Base-by-base conservation (phyloP, 2,888 invertebrate genomes). In the Agrenia bidenticulata region DNA sequence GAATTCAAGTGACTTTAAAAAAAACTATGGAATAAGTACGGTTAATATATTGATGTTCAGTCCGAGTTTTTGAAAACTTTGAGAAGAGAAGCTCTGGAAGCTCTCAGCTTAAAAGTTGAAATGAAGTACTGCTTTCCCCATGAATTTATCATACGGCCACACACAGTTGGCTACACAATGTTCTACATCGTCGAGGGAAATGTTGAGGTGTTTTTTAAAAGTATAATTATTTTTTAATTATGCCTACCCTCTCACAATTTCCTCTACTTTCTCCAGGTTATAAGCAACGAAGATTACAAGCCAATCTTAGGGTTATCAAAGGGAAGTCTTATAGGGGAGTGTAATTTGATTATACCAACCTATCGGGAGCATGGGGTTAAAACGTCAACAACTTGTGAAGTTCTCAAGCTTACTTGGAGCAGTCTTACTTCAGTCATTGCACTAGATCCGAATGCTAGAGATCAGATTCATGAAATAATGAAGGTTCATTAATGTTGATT, bases 101-200 rank as follows among this genome's bases (percentile, higher is more conserved):
- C 19, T 24, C 24, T 64, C n/a, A 26, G 60, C 23, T 32, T 61
- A 9, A 15, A 54, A 21, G 55, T 62, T 21, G 53, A 55, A 13
- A 55, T 21, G 17, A 63, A 57, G 32, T 65, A 68, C 41, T 68
- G 49, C 37, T 62, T 65, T 21, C 37, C 63, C 19, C 62, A 68
- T 23, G 65, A 65, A 57, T 68, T 68, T 56, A 32, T 68, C 7
- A 65, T 68, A 17, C 56, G 65, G 13, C 68, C 68, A 2, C 55
- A 56, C 7, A 62, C 68, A 1, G 39, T 62, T 21, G 62, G 55
- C 1, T 21, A 49, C 9, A 17, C 57, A n/a, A 49, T 59, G 13
- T 68, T 51, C 39, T 68, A 41, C 24, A 42, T 68, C n/a, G 50
- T 65, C 2, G 13, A 49, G 1, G 68, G 68, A 17, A 62, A 53